Evolutionary conservation across 2,888 invertebrate species (phyloP), one percentile per base, ranked within the genome.

Genomic region (Andrena haemorrhoa): DNA sequence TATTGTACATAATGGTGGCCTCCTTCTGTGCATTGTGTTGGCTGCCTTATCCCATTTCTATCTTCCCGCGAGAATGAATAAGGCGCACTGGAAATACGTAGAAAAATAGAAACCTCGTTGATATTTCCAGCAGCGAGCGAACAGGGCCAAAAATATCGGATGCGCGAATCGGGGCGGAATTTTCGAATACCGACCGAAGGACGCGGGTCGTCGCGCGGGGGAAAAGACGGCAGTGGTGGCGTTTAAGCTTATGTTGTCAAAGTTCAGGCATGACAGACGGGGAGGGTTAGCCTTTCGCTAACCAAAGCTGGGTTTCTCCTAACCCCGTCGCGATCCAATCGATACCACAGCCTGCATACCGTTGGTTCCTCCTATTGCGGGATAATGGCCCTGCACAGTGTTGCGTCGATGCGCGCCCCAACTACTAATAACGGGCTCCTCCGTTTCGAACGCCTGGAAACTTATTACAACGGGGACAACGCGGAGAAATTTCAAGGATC

Each of bases 271-370:
- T 53, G 68, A 69, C 31, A 63, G 61, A 72, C 63, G 65, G 29
- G 49, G 35, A 41, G 29, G 65, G 53, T 74, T 80, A 79, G 79
- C 79, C 35, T 76, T 72, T 83, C 23, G 81, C 79, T 78, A 79
- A 47, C 70, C 72, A 66, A 86, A 82, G 61, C 70, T 76, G 49
- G 64, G 65, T 82, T 79, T 76, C 79, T 82, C 74, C 74, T 75
- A 76, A 79, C 60, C 66, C 82, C 77, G 63, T 73, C 56, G 65
- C 73, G 23, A 68, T 76, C 68, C 83, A 83, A 88, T 86, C 86
- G 85, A 88, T 85, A 86, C 58, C 56, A 49, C 64, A 66, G 29
- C 41, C 56, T 60, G 75, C 64, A 71, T 72, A 70, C 75, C 41
- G 49, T 74, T 56, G 41, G 63, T 26, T 72, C 12, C 75, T 76